Evolutionary conservation across 2,797 vertebrate genomes (phyloP).

Genomic region (Xenentodon cancila): DNA sequence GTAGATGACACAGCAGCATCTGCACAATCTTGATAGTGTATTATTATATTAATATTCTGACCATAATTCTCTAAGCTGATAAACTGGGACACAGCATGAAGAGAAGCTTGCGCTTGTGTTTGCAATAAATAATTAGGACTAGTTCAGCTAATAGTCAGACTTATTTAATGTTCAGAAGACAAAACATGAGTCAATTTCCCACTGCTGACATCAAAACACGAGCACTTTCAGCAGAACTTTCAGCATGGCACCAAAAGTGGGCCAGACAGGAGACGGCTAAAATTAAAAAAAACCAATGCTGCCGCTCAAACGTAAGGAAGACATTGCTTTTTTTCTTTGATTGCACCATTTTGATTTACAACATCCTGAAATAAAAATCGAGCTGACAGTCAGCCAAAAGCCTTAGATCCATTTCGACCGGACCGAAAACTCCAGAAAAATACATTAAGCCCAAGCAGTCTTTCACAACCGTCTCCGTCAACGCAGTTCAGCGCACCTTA

Average conservation of each 20-base stretch:
- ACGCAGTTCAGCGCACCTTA: conserved; percentile 7
- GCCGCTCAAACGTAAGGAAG: background rate
- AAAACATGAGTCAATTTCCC: background rate
- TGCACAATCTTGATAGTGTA: too few relatives aligned
- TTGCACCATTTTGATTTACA: conserved; percentile 17
- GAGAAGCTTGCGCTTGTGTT: too few relatives aligned
- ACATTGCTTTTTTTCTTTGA: background rate
- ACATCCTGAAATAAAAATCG: background rate
- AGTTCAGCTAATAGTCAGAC: too few relatives aligned
- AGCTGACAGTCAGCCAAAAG: background rate
- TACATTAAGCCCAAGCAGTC: too few relatives aligned
- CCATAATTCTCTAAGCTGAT: too few relatives aligned
- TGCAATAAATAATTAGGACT: too few relatives aligned
- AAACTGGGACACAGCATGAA: too few relatives aligned
- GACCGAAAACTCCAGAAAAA: background rate
- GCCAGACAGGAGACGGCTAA: background rate
- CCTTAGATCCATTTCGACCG: background rate
- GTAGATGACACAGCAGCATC: too few relatives aligned
- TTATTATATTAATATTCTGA: too few relatives aligned
- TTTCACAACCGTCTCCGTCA: background rate
- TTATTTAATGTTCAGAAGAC: background rate
- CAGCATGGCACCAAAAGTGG: conserved; percentile 10
- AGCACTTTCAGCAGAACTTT: conserved; percentile 8
- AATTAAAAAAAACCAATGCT: conserved; percentile 9
- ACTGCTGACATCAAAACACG: conserved; percentile 8